Evolutionary conservation across 2,797 vertebrate genomes (phyloP), one percentile per base, ranked within the genome.

Genomic region (Sphenopsis melanotis): DNA sequence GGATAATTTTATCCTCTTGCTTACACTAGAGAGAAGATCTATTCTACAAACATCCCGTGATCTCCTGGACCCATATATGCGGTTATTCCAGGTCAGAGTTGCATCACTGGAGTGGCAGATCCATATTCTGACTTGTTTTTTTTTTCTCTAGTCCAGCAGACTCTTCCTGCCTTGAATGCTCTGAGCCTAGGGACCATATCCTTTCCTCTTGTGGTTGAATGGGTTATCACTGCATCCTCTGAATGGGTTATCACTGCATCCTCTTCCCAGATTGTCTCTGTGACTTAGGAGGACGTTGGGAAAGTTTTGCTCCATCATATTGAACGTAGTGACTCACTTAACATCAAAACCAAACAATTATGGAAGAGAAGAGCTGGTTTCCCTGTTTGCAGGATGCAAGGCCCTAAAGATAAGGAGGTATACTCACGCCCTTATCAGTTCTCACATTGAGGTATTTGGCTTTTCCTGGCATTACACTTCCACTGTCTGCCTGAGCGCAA

Each of bases 21-120:
- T 96, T 96, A 95, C 95, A 96, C 87, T 93, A 96, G 95, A 95
- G 87, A 94, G 89, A 91, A 92, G 94, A 94, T 96, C 95, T 95
- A 94, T 95, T 96, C 95, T 97, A 96, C 95, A 97, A 97, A 97
- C 95, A 95, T 95, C 96, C 84, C 90, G 78, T 97, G 96, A 96
- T 96, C 90, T 95, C 60, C 92, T 94, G 95, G 94, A 96, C 92
- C 78, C 94, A 53, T 85, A 80, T 80, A 88, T 76, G 56, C 11
- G n/a, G 95, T 96, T 93, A 96, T 97, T 97, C 59, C 91, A 94
- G 96, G 96, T 94, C 96, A 93, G 82, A 70, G 80, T 94, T 96
- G 93, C 91, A 91, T 96, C 92, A 96, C 52, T 72, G 37, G 8
- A 82, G 72, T 63, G 56, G 52, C 87, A 94, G 89, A 63, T 93